phyloP scores from a whole-genome alignment of 1,140 invertebrate species.

The Latrodectus geometricus region DNA sequence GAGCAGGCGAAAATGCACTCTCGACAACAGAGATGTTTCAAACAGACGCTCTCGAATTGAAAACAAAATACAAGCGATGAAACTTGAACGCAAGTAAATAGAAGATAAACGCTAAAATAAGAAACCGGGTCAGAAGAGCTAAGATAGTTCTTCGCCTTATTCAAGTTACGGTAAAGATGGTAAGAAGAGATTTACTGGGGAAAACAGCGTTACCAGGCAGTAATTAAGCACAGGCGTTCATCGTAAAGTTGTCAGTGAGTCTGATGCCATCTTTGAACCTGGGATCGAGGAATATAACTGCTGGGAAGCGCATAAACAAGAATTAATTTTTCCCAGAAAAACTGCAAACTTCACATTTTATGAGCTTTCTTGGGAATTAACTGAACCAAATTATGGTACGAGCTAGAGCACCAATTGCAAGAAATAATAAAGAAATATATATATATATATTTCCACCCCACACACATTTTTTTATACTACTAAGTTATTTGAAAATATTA shows the following conservation, averaged over 20 bases:
- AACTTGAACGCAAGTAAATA: conserved; percentile 21
- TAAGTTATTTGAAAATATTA: no score
- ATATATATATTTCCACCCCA: no score
- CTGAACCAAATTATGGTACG: no score
- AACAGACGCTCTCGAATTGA: neutral
- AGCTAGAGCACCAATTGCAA: no score
- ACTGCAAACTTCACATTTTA: no score
- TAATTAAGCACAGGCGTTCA: neutral
- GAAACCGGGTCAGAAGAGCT: conserved; percentile 17
- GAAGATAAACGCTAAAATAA: conserved; percentile 43
- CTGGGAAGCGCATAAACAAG: no score
- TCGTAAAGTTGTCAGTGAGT: neutral
- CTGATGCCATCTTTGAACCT: neutral
- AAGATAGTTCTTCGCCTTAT: neutral
- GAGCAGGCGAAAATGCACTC: neutral
- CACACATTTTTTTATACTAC: no score
- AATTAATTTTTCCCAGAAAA: no score
- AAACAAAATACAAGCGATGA: neutral
- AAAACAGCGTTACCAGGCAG: neutral
- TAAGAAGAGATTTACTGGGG: neutral
- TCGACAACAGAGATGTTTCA: neutral
- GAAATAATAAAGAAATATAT: no score
- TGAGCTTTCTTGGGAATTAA: no score
- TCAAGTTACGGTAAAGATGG: neutral
- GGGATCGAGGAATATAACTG: no score